A percentile compares a stretch with the other conserved stretches of the same genome.
Conservation (phyloP, 1,140 invertebrate species). For the Drosophila repleta region DNA sequence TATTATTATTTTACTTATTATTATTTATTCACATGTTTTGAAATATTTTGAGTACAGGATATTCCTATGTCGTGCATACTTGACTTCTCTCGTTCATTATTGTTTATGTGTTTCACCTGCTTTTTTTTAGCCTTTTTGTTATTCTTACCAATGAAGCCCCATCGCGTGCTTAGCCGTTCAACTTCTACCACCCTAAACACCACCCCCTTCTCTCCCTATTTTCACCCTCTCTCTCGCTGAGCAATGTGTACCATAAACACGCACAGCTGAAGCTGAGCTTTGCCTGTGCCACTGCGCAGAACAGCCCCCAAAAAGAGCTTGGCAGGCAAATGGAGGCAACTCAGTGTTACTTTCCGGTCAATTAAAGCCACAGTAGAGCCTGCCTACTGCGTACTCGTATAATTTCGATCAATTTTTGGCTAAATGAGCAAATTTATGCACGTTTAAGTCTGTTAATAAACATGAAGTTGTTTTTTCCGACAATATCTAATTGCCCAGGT, state of each 20-base stretch:
- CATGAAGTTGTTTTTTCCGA: too few species aligned
- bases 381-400: too few species aligned
- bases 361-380: slow-evolving; percentile 42
- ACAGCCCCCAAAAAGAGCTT: slow-evolving; percentile 12
- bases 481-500: too few species aligned
- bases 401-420: too few species aligned
- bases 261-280: slow-evolving; percentile 38
- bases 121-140: slow-evolving; percentile 54
- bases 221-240: too few species aligned
- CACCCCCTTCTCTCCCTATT: neutral
- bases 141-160: slow-evolving; percentile 56
- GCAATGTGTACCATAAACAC: slow-evolving; percentile 46
- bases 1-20: too few species aligned
- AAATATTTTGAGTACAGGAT: neutral
- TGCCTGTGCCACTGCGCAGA: slow-evolving; percentile 24
- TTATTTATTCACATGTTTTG: neutral
- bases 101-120: slow-evolving; percentile 13
- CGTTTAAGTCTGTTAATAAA: too few species aligned
- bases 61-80: neutral
- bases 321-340: slow-evolving; percentile 21
- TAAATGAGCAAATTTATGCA: too few species aligned
- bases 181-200: slow-evolving; percentile 1
- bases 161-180: slow-evolving; percentile 53
- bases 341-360: slow-evolving; percentile 60
- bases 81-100: slow-evolving; percentile 1